A percentile compares a stretch with the other conserved stretches of the same genome.
Evolutionary conservation across 2,113 vertebrate species (phyloP).

Genomic region (Lycaon pictus): DNA sequence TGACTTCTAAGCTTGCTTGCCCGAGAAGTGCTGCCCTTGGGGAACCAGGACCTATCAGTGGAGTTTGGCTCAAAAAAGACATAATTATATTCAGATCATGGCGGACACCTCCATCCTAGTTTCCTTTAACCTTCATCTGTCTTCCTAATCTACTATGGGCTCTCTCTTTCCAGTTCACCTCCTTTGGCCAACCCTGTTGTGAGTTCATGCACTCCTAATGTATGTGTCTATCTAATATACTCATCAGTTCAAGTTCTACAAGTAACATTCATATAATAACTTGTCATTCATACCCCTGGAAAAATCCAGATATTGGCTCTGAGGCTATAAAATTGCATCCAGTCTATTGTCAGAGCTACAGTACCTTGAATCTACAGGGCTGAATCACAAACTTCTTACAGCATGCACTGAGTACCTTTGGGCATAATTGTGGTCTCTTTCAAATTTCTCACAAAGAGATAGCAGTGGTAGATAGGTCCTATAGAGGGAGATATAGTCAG

Average conservation of each 20-base stretch:
- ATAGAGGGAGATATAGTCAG: constrained; percentile 11
- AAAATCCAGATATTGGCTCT: constrained; percentile 47
- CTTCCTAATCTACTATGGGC: constrained; percentile 49
- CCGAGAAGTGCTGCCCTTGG: constrained; percentile 44
- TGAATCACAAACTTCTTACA: constrained; percentile 29
- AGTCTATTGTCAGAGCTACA: background rate
- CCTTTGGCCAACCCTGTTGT: constrained; percentile 47
- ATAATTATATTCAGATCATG: constrained; percentile 70
- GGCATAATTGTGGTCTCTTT: constrained; percentile 57
- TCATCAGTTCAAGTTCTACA: constrained; percentile 62
- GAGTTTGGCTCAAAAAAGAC: constrained; percentile 55
- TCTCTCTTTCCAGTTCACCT: constrained; percentile 63
- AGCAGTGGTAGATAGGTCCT: background rate
- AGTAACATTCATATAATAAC: constrained; percentile 54
- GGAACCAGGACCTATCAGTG: constrained; percentile 53
- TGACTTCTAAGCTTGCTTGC: constrained; percentile 66
- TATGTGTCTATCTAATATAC: constrained; percentile 54
- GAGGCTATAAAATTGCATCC: constrained; percentile 2
- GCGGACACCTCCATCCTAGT: constrained; percentile 48
- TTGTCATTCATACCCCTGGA: constrained; percentile 51
- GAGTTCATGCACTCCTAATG: constrained; percentile 50
- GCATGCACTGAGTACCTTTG: constrained; percentile 28
- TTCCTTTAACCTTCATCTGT: constrained; percentile 69
- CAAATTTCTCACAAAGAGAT: constrained; percentile 51
- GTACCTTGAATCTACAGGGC: background rate